Conservation (phyloP, 2,797 vertebrate species). For the Muscicapa comitata region DNA sequence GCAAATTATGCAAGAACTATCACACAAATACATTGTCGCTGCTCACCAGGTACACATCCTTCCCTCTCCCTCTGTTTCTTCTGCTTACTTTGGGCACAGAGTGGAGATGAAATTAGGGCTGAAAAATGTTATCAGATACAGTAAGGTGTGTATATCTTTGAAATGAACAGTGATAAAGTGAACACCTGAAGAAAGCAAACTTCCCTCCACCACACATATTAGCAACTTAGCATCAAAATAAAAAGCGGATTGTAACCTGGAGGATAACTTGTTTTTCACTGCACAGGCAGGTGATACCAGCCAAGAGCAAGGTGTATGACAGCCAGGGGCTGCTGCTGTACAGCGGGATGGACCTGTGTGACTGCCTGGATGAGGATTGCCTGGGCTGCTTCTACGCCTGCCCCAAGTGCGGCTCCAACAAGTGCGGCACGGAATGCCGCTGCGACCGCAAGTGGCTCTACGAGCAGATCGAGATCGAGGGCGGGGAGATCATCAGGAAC, state of each 20-base stretch:
- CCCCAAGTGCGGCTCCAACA: constrained; percentile 87
- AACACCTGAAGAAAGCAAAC: neutral
- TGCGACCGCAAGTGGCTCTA: constrained; percentile 98
- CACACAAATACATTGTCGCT: neutral
- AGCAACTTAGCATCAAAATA: neutral
- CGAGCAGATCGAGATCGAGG: constrained; percentile 97
- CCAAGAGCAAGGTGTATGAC: constrained; percentile 93
- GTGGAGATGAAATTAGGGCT: neutral
- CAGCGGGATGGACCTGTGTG: constrained; percentile 91
- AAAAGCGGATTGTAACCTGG: rapidly evolving
- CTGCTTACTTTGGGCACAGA: neutral
- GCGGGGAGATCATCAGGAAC: constrained; percentile 93
- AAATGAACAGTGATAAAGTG: neutral
- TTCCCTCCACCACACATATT: neutral
- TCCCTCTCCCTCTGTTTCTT: neutral
- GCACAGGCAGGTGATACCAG: constrained; percentile 81
- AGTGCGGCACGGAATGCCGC: constrained; percentile 92
- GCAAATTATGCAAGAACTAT: neutral
- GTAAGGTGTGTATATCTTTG: rapidly evolving
- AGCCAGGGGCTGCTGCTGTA: constrained; percentile 86
- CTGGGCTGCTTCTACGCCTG: constrained; percentile 97
- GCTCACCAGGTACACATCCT: neutral
- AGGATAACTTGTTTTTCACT: neutral
- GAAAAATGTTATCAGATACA: neutral
- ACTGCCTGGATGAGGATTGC: constrained; percentile 93